Evolutionary conservation across 2,113 vertebrate species (phyloP).

Genomic region (Neolamprologus modestus): DNA sequence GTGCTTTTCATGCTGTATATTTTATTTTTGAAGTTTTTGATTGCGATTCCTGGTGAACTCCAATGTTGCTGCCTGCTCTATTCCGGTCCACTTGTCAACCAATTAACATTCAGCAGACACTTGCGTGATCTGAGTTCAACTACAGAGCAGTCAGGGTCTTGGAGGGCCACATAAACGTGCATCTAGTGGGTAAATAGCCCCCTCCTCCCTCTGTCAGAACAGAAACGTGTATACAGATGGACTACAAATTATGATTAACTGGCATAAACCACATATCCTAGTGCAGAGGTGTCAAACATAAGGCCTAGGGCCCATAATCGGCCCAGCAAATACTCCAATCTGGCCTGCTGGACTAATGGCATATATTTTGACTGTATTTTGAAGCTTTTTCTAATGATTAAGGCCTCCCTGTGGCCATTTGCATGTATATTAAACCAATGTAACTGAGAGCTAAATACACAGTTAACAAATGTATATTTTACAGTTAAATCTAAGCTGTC

Average conservation of each 20-base stretch:
- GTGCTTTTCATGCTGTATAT: background rate
- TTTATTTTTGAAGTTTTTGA: background rate
- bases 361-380: background rate
- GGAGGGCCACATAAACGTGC: background rate
- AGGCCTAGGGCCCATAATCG: background rate
- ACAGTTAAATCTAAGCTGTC: background rate
- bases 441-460: background rate
- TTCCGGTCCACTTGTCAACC: background rate
- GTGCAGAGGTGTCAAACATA: background rate
- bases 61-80: background rate
- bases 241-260: background rate
- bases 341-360: background rate
- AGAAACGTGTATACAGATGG: background rate
- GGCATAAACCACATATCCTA: slow-evolving; percentile 26
- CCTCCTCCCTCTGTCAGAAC: background rate
- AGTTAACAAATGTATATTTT: background rate
- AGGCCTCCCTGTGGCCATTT: background rate
- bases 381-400: background rate
- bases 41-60: background rate
- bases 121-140: fast-evolving
- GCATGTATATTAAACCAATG: background rate
- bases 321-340: background rate
- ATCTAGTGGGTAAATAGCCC: background rate
- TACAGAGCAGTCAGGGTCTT: background rate
- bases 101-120: background rate